Conservation (phyloP, 1,140 invertebrate genomes). For the Drosophila dunni region DNA sequence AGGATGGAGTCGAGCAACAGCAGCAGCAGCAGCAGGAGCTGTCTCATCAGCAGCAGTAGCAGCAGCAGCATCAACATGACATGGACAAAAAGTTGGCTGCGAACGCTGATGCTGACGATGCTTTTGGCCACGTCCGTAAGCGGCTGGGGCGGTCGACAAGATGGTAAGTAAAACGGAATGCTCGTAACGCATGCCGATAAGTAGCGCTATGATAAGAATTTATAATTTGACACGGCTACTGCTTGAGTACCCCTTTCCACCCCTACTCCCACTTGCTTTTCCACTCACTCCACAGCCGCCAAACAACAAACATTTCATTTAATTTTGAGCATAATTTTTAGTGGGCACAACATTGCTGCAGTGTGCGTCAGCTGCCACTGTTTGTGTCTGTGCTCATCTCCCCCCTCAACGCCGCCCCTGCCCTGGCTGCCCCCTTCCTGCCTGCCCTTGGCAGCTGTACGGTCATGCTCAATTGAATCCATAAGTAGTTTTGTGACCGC, state of each 20-base stretch:
- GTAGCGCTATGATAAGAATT: conserved; percentile 82
- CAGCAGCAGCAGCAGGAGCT: conserved; percentile 16
- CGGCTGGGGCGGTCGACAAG: conserved; percentile 77
- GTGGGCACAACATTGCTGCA: conserved; percentile 38
- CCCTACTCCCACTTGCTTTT: no score
- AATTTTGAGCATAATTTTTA: conserved; percentile 80
- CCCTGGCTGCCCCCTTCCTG: conserved; percentile 3
- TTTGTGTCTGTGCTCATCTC: conserved; percentile 18
- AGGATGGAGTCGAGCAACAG: conserved; percentile 1
- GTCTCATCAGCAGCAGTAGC: conserved; percentile 13
- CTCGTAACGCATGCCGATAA: conserved; percentile 64
- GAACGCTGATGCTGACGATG: conserved; percentile 67
- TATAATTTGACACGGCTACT: conserved; percentile 63
- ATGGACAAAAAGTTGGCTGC: conserved; percentile 74
- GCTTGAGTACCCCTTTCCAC: no score
- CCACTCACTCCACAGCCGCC: background rate
- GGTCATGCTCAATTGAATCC: conserved; percentile 82
- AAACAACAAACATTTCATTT: conserved; percentile 65
- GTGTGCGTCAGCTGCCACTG: conserved; percentile 68
- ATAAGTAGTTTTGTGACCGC: conserved; percentile 82
- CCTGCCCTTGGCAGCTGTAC: conserved; percentile 8
- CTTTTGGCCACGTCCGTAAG: conserved; percentile 75
- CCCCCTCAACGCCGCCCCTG: background rate
- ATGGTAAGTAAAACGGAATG: conserved; percentile 70
- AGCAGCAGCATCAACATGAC: conserved; percentile 59